Evolutionary conservation across 2,113 vertebrate genomes (phyloP).

Genomic region (Onychostruthus taczanowskii): DNA sequence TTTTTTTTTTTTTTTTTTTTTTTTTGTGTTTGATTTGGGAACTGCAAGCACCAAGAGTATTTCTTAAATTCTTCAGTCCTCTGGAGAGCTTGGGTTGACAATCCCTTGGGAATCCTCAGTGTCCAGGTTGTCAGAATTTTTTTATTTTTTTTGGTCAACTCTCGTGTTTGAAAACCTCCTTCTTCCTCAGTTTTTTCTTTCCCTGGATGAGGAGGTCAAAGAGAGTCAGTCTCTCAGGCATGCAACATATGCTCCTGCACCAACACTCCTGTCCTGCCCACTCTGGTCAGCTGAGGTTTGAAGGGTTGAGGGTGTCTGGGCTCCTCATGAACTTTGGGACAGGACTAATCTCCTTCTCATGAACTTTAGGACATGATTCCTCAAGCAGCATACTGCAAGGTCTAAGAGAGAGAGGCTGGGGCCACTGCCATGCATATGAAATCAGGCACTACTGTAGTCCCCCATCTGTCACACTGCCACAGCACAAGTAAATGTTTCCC

Average conservation of each 20-base stretch:
- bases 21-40: not conserved
- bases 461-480: constrained; percentile 17
- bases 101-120: no score
- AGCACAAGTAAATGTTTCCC: constrained; percentile 2
- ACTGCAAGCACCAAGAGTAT: no score
- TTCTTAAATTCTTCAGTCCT: no score
- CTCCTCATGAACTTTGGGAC: not conserved
- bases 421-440: not conserved
- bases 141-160: fast-evolving
- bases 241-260: not conserved
- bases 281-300: not conserved
- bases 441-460: not conserved
- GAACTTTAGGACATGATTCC: not conserved
- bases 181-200: not conserved
- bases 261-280: not conserved
- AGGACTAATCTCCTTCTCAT: not conserved
- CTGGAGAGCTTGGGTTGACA: no score
- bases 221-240: not conserved
- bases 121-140: not conserved
- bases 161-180: not conserved
- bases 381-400: not conserved
- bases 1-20: not conserved
- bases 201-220: not conserved
- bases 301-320: not conserved
- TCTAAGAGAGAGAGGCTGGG: not conserved